Conservation (phyloP, 2,797 vertebrate genomes). For the Chaetodon trifasciatus region DNA sequence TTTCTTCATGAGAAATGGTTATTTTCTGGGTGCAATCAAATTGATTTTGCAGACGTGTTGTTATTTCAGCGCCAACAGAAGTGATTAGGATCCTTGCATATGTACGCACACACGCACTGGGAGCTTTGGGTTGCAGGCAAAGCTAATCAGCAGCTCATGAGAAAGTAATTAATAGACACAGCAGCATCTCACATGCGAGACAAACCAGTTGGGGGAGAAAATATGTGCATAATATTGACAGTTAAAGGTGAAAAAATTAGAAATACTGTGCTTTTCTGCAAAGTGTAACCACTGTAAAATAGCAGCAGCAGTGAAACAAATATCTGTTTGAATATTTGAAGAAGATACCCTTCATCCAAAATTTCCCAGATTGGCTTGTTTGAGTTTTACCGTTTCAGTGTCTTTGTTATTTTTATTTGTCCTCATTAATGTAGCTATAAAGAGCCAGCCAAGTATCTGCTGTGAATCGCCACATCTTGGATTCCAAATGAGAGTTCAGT, state of each 20-base stretch:
- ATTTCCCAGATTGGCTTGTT: conserved; percentile 14
- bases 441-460: conserved; percentile 42
- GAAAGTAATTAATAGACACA: conserved; percentile 75
- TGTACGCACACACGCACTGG: conserved; percentile 48
- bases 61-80: conserved; percentile 54
- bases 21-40: conserved; percentile 76
- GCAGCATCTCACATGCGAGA: conserved; percentile 48
- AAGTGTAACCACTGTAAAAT: conserved; percentile 8
- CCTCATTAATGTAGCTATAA: conserved; percentile 47
- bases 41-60: conserved; percentile 73
- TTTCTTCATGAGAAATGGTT: conserved; percentile 57
- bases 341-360: conserved; percentile 11
- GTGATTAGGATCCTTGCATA: conserved; percentile 74
- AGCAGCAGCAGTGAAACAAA: conserved; percentile 7
- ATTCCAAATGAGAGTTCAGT: conserved; percentile 36
- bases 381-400: conserved; percentile 22
- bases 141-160: conserved; percentile 73
- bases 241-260: conserved; percentile 1
- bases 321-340: conserved; percentile 4
- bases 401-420: conserved; percentile 54
- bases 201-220: conserved; percentile 33
- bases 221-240: conserved; percentile 41
- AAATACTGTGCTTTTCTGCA: neutral
- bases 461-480: conserved; percentile 42
- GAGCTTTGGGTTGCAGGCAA: conserved; percentile 63